A percentile compares a stretch with the other conserved stretches of the same genome.
Conservation (phyloP, 2,888 invertebrate genomes). For the Chironomus riparius region DNA sequence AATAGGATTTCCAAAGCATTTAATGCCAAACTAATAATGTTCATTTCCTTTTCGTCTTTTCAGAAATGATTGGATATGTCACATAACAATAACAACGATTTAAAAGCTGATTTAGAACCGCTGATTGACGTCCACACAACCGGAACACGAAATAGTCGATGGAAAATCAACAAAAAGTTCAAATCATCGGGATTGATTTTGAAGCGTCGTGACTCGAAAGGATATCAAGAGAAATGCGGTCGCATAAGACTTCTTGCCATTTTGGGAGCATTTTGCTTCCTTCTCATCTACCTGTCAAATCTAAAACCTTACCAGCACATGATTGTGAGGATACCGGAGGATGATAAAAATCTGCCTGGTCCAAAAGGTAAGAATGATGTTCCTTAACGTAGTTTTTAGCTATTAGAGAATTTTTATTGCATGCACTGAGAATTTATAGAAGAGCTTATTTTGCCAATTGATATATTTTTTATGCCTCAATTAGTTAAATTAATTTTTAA, state of each 20-base stretch:
- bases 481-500: not conserved
- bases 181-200: not conserved
- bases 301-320: conserved; percentile 18
- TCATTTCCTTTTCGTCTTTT: not conserved
- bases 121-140: not conserved
- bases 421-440: not conserved
- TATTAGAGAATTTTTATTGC: not conserved
- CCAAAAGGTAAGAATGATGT: conserved; percentile 11
- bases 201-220: not conserved
- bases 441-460: not conserved
- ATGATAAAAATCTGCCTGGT: conserved; percentile 4
- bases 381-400: not conserved
- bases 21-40: too few species aligned
- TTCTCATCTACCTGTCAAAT: conserved; percentile 13
- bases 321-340: conserved; percentile 15
- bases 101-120: conserved; percentile 10
- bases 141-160: not conserved
- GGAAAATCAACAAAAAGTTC: conserved; percentile 4
- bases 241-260: not conserved
- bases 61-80: conserved; percentile 24
- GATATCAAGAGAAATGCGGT: conserved; percentile 13
- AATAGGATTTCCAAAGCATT: too few species aligned
- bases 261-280: conserved; percentile 5
- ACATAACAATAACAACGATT: not conserved
- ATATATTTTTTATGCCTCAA: not conserved